Evolutionary conservation across 2,113 vertebrate species (phyloP).

Genomic region (Ondatra zibethicus): DNA sequence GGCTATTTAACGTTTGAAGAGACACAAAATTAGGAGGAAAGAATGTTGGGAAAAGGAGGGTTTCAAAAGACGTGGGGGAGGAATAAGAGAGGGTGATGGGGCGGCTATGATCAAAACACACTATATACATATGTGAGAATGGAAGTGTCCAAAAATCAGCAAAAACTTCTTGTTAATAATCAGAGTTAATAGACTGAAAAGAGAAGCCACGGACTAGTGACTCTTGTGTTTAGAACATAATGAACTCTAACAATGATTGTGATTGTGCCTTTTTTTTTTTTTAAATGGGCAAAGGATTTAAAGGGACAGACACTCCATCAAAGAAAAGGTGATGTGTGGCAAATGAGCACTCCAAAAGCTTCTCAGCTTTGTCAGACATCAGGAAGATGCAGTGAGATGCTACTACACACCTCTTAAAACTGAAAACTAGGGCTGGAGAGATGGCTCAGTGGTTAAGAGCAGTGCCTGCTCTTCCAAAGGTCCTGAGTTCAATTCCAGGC

Average conservation of each 20-base stretch:
- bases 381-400: neutral
- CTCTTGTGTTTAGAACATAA: neutral
- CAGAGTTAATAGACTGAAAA: neutral
- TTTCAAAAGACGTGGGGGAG: neutral
- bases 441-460: too few species aligned
- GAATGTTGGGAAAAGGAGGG: too few species aligned
- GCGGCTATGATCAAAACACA: neutral
- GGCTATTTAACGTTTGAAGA: neutral
- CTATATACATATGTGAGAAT: neutral
- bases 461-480: too few species aligned
- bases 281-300: neutral
- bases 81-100: neutral
- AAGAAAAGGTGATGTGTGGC: neutral
- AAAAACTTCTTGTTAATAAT: neutral
- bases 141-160: neutral
- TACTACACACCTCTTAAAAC: neutral
- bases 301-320: neutral
- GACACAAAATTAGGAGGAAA: neutral
- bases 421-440: too few species aligned
- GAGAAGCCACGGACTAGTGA: neutral
- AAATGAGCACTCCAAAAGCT: neutral
- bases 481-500: too few species aligned
- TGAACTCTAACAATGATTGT: neutral
- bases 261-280: neutral
- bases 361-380: too few species aligned